Percentiles rank a stretch among this genome's conserved stretches.
Evolutionary conservation across 2,888 invertebrate genomes (phyloP).

Genomic region (Tinea semifulvella): DNA sequence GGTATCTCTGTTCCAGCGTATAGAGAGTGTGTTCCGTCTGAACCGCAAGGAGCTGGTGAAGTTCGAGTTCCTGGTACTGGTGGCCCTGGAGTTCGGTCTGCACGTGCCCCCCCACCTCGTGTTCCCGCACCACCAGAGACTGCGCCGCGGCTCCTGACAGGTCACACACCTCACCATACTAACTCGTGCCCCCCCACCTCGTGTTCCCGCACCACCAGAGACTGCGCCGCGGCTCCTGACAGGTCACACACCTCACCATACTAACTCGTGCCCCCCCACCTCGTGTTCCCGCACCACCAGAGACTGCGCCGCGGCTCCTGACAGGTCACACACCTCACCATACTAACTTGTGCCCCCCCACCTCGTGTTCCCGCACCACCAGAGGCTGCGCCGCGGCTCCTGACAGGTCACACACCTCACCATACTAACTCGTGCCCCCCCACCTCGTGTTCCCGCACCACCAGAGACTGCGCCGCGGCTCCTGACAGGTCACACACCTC

Average conservation of each 20-base stretch:
- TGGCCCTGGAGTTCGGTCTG: constrained; percentile 93
- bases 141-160: constrained; percentile 90
- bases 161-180: background rate
- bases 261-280: background rate
- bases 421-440: too few species aligned
- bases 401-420: too few species aligned
- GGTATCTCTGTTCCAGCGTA: too few species aligned
- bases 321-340: too few species aligned
- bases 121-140: constrained; percentile 93
- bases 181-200: background rate
- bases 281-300: too few species aligned
- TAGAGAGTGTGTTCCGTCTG: constrained; percentile 89
- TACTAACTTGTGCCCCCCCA: too few species aligned
- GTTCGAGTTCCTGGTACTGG: constrained; percentile 94
- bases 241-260: background rate
- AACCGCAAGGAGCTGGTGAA: constrained; percentile 89
- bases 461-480: too few species aligned
- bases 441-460: too few species aligned
- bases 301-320: too few species aligned
- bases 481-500: too few species aligned
- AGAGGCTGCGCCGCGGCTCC: too few species aligned
- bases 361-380: too few species aligned
- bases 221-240: constrained; percentile 92
- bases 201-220: constrained; percentile 91
- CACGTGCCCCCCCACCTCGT: constrained; percentile 93